A percentile compares a stretch with the other conserved stretches of the same genome.
These are phyloP conservation scores for Hoplostethus atlanticus DNA, from an alignment of 2,797 vertebrate species.

Conservation along the genomic window DNA sequence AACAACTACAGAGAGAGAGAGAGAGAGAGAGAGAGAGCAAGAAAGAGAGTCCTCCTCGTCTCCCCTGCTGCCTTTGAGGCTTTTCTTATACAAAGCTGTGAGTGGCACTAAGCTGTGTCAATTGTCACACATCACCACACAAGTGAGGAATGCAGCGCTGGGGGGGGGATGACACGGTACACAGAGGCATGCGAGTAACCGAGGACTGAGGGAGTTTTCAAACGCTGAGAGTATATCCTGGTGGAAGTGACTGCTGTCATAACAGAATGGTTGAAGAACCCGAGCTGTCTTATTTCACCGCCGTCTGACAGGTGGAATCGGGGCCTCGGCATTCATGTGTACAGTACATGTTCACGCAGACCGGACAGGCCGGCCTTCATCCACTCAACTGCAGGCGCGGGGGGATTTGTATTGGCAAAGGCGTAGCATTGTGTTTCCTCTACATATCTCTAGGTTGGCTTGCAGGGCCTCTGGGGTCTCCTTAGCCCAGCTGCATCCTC, in stretches of 20 bases:
- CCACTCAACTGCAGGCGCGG: conserved; percentile 39
- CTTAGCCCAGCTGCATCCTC: conserved; percentile 78
- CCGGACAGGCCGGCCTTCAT: conserved; percentile 24
- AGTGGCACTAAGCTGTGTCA: conserved; percentile 77
- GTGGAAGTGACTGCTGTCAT: conserved; percentile 69
- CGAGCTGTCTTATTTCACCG: conserved; percentile 65
- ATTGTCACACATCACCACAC: conserved; percentile 79
- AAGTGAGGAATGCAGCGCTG: conserved; percentile 66
- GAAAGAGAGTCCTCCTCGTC: conserved; percentile 59
- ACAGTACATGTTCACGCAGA: conserved; percentile 40
- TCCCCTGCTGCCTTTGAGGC: conserved; percentile 65
- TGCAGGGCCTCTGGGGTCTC: conserved; percentile 67
- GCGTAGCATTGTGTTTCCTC: conserved; percentile 59
- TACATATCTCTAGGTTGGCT: conserved; percentile 61
- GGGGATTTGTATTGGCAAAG: conserved; percentile 58
- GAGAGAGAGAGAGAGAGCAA: conserved; percentile 32
- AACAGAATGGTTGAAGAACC: conserved; percentile 56
- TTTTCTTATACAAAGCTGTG: conserved; percentile 65
- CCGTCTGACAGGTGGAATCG: conserved; percentile 62
- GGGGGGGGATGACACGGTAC: conserved; percentile 53
- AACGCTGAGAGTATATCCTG: conserved; percentile 64
- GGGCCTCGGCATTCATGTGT: conserved; percentile 33
- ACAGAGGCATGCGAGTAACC: conserved; percentile 60
- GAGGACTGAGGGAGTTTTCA: conserved; percentile 42
- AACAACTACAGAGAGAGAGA: conserved; percentile 10